Evolutionary conservation across 2,797 vertebrate species (phyloP), one percentile per base, ranked within the genome.

Genomic region (Melanotaenia pygmaea): DNA sequence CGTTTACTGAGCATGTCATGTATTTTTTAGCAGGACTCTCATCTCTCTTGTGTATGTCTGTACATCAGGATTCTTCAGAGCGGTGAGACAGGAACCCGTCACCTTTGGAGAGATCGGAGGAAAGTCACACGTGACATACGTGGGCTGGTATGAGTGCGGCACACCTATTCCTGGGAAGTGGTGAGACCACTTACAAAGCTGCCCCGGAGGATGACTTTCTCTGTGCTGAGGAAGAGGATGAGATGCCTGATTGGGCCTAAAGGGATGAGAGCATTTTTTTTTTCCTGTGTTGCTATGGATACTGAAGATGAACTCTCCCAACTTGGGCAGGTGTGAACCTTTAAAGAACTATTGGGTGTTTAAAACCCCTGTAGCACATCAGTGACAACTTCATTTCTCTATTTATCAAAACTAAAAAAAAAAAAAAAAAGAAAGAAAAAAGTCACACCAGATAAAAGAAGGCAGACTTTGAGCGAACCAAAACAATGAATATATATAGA

Each of bases 111-210:
- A 96, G 59, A 98, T 99, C 2, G 98, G 98, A 1, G 97, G 97
- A 50, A 95, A 95, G 71, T 96, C 98, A 0, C 96, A 96, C 8
- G 91, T 95, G 63, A 97, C 95, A 80, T 99, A 99, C 0, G 97
- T 98, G 10, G 95, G 95, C 66, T 99, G 98, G 98, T 99, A 99
- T 9, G 98, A 99, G 91, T 99, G 98, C 14, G 98, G 98, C 59
- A 97, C 96, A 0, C 95, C 98, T 14, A 99, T 99, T 77, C 98
- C 98, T 47, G 97, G 98, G 63, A 98, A 98, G 86, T 99, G 98
- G 98, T 99, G 96, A 93, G 73, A 75, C 47, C 45, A n/a, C 10
- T 58, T 20, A 43, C 59, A 50, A 34, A 53, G 61, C 66, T 67
- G 45, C 64, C 43, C 47, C 75, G 67, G 61, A 86, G 12, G 67